phyloP scores from a whole-genome alignment of 2,113 vertebrate species.

The Origma solitaria region DNA sequence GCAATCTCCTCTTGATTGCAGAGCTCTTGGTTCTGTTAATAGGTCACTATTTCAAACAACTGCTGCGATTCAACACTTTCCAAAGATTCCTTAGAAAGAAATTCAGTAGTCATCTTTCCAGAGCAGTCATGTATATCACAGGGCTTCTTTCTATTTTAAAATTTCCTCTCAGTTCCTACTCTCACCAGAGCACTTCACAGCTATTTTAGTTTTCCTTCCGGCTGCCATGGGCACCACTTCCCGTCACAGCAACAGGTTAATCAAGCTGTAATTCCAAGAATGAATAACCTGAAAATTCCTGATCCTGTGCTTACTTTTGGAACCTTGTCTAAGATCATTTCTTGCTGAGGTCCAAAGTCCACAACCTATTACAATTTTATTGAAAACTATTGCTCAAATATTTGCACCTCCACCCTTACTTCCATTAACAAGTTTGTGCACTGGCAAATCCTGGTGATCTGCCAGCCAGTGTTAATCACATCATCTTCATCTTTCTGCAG shows the following conservation, averaged over 20 bases:
- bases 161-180: background rate
- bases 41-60: background rate
- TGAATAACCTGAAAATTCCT: background rate
- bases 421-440: background rate
- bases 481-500: background rate
- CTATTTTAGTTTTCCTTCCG: background rate
- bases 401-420: background rate
- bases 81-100: background rate
- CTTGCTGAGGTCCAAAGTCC: background rate
- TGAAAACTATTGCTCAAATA: background rate
- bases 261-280: background rate
- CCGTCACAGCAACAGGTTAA: background rate
- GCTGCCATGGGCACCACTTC: background rate
- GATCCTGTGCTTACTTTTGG: background rate
- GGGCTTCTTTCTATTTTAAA: background rate
- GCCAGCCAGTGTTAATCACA: background rate
- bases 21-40: background rate
- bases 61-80: background rate
- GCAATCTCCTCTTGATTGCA: background rate
- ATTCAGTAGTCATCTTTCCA: background rate
- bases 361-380: background rate
- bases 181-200: background rate
- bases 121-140: background rate
- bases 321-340: background rate
- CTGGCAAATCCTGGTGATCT: background rate